Percentiles rank a stretch among this genome's conserved stretches.
phyloP scores from a whole-genome alignment of 2,888 invertebrate genomes.

The Atethmia centrago region DNA sequence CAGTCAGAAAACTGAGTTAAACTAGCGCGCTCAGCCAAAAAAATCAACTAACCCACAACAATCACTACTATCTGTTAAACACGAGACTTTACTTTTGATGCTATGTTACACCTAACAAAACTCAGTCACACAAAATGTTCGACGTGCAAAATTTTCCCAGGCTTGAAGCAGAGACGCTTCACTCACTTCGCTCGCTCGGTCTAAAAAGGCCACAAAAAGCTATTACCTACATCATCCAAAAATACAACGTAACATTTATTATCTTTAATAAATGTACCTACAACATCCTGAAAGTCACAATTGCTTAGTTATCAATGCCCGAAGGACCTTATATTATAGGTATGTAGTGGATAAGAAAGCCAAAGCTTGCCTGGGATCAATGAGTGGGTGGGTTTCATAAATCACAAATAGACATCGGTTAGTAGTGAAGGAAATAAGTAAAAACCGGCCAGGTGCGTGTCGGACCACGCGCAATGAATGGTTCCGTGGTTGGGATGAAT shows the following conservation, averaged over 20 bases:
- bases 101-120: too few relatives aligned
- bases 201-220: background rate
- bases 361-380: conserved; percentile 10
- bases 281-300: conserved; percentile 26
- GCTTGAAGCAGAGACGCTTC: too few relatives aligned
- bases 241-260: background rate
- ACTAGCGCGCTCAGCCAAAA: too few relatives aligned
- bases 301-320: conserved; percentile 18
- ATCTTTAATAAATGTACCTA: background rate
- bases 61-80: too few relatives aligned
- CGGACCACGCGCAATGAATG: too few relatives aligned
- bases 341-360: background rate
- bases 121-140: too few relatives aligned
- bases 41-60: too few relatives aligned
- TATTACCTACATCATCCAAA: background rate
- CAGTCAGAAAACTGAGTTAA: too few relatives aligned
- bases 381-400: conserved; percentile 7
- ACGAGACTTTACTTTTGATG: too few relatives aligned
- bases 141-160: too few relatives aligned
- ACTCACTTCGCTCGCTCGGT: too few relatives aligned
- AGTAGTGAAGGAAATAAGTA: background rate
- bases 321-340: conserved; percentile 15
- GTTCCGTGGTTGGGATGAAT: background rate
- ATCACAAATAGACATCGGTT: conserved; percentile 9
- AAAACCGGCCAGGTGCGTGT: background rate